Conservation (phyloP, 2,113 vertebrate species). For the Boulengerochromis microlepis region DNA sequence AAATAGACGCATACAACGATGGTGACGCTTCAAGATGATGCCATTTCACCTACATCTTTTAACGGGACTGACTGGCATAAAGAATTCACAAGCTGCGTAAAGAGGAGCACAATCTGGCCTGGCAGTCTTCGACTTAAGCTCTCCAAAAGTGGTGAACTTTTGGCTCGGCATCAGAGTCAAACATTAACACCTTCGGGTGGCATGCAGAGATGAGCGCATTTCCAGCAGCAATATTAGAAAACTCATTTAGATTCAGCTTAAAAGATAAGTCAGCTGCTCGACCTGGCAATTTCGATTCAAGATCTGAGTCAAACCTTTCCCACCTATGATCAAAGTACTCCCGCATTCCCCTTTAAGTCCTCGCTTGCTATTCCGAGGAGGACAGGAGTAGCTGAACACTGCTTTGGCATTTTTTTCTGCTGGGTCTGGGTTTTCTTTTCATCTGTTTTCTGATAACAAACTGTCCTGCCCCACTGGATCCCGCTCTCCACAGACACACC, state of each 20-base stretch:
- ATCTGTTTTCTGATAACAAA: neutral
- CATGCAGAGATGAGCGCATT: neutral
- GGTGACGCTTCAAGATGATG: neutral
- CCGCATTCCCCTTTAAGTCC: neutral
- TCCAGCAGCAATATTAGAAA: neutral
- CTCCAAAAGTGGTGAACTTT: neutral
- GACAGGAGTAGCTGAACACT: neutral
- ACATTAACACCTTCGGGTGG: neutral
- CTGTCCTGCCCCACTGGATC: neutral
- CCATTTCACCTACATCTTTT: constrained; percentile 3
- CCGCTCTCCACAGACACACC: neutral
- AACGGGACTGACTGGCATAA: neutral
- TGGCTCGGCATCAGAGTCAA: neutral
- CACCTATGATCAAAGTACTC: constrained; percentile 1
- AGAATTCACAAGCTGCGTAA: constrained; percentile 4
- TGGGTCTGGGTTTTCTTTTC: neutral
- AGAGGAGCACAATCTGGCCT: neutral
- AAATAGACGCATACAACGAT: neutral
- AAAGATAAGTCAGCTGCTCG: neutral
- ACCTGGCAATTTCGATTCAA: constrained; percentile 1
- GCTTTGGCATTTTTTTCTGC: neutral
- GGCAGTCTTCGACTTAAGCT: neutral
- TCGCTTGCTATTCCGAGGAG: constrained; percentile 5
- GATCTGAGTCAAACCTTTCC: neutral
- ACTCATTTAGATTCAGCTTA: neutral